Base-by-base conservation (phyloP, 2,113 vertebrate genomes). In the Cynopterus brachyotis region DNA sequence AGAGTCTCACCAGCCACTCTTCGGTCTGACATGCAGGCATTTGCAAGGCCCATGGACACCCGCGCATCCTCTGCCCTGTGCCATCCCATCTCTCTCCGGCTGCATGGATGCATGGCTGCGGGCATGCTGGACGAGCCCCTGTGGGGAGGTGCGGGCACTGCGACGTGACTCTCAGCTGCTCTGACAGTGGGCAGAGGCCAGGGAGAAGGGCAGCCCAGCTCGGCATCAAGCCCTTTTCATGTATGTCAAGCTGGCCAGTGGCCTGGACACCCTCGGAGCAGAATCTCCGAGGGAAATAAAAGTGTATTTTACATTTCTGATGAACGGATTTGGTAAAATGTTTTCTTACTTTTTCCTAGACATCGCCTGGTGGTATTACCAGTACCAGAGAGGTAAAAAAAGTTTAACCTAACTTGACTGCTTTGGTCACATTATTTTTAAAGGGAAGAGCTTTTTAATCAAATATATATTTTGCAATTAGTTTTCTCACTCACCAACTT, bases 351-450 rank as follows among this genome's bases (percentile, higher is more conserved):
- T 97, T 97, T 98, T 98, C 98, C 98, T 98, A 98, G 98, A 98
- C 98, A 96, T 98, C 91, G 96, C 98, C 93, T 95, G 90, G 73
- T 98, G 98, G 98, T 98, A 98, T 98, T 98, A 98, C 81, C 50
- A 98, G 98, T 98, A 97, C 98, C 98, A 98, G 98, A 98, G 98
- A 98, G 98, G 98, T 98, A 98, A 98, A 97, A 97, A 81, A 82
- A 87, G 85, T 97, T 97, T 98, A 97, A 94, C 97, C 70, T 96
- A 73, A 98, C 97, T 98, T 97, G 97, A 96, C 87, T 96, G 7
- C 72, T 64, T 95, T 0, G 22, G 86, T 95, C 96, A 91, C 73
- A 4, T 30, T 3, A 82, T 85, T 97, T 95, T 96, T 30, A 42
- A 87, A 94, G 59, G 59, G 55, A 91, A 55, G 95, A 76, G 5